Base-by-base conservation (phyloP, 2,888 invertebrate genomes). In the Cataglyphis livida region DNA sequence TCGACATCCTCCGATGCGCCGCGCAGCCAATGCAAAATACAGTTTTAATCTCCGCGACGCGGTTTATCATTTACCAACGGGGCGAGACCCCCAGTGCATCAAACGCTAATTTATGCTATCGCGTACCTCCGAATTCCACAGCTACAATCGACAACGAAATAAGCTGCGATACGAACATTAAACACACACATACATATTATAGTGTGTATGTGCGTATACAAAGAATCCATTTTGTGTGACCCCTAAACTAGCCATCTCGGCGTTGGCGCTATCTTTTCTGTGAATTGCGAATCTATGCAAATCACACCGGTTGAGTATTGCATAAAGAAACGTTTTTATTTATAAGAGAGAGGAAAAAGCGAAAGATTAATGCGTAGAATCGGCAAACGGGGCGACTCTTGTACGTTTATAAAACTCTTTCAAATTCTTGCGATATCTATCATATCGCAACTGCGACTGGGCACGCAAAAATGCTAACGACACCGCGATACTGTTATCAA, bases 41-140 rank as follows among this genome's bases (percentile, higher is more conserved):
- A 70, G 78, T 79, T 79, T 79, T 79, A 79, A 79, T 70, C 78
- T 79, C 70, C 35, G 78, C 59, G 44, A 79, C 78, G 48, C 48
- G 70, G 78, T 70, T 79, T 79, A 79, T 79, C 78, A 70, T 70
- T 79, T 70, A 70, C 78, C 68, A 70, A 70, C 68, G 59, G 70
- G 68, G 78, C 59, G 78, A 59, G 70, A 59, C 32, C n/a, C 32
- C 68, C 70, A 70, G 68, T 79, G 70, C 78, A 79, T 79, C 70
- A 79, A 79, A 79, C 59, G 78, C 59, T 79, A 79, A 79, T 79
- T 79, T 79, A 79, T 79, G 78, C 78, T 70, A 79, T 79, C 70
- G 59, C 10, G 70, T 70, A 79, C 59, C 59, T 70, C 70, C 78
- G 35, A 79, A 79, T 70, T 79, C 78, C 78, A 59, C 59, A 44